Percentiles rank a stretch among this genome's conserved stretches.
These are phyloP conservation scores for Torymus texanus DNA, from an alignment of 2,888 invertebrate genomes.

Conservation along the genomic window DNA sequence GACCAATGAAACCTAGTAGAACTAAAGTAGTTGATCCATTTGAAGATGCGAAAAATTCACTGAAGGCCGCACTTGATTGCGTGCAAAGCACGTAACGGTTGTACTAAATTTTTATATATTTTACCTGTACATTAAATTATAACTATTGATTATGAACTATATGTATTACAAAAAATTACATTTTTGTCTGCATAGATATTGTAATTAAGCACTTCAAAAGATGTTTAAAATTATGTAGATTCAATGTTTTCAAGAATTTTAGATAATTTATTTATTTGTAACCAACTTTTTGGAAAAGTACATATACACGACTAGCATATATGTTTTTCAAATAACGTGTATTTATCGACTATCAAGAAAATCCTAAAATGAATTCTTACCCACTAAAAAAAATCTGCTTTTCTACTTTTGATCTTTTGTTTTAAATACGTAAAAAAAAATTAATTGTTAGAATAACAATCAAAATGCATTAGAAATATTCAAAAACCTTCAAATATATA, in stretches of 20 bases:
- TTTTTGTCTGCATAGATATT: constrained; percentile 39
- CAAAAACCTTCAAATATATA: constrained; percentile 45
- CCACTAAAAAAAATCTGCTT: constrained; percentile 34
- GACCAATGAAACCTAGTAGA: constrained; percentile 69
- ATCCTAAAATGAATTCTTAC: constrained; percentile 19
- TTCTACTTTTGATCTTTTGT: constrained; percentile 41
- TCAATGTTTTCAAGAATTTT: constrained; percentile 54
- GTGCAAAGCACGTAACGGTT: constrained; percentile 63
- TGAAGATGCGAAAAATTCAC: constrained; percentile 67
- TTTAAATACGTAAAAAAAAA: constrained; percentile 47
- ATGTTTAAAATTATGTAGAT: constrained; percentile 50
- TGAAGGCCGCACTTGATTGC: constrained; percentile 65
- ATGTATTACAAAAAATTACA: constrained; percentile 36
- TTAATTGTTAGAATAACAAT: constrained; percentile 44
- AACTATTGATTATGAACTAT: constrained; percentile 36
- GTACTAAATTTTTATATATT: constrained; percentile 36
- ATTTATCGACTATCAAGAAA: constrained; percentile 41
- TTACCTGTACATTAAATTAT: constrained; percentile 50
- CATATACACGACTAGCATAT: constrained; percentile 49
- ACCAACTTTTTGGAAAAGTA: constrained; percentile 53
- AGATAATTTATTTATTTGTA: constrained; percentile 59
- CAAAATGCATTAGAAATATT: constrained; percentile 36
- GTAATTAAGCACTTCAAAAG: constrained; percentile 50
- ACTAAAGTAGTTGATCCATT: constrained; percentile 67
- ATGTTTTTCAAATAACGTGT: constrained; percentile 43